Evolutionary conservation across 2,113 vertebrate genomes (phyloP), one percentile per base, ranked within the genome.

Genomic region (Pyxicephalus adspersus): DNA sequence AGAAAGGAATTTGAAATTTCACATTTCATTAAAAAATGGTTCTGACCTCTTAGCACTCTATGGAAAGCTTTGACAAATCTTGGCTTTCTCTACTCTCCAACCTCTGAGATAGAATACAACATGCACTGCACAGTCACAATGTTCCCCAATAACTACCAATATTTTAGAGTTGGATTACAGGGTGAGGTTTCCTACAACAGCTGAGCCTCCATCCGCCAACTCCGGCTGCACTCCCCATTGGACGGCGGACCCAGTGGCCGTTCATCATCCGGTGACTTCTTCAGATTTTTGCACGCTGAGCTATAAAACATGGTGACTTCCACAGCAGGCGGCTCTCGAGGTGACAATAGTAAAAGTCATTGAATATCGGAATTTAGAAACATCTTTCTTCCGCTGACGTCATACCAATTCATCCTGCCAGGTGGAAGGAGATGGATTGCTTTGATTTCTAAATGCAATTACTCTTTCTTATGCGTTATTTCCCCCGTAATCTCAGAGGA

Each of bases 361-460:
- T 15, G 34, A 77, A 78, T 26, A 34, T 66, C 61, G 20, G 60
- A 73, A 73, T 70, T 51, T 80, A n/a, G 26, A 71, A 64, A 54
- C 20, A 74, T 81, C 60, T 64, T n/a, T 55, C 64, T 28, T 29
- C 55, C 5, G 22, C 20, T 19, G 28, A 61, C 19, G 38, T 72
- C 67, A 72, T 54, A 57, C 67, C 25, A 4, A 17, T 16, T 19
- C 22, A 23, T 52, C 45, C 45, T 64, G 67, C 68, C 70, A 55
- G 79, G 68, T 81, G 79, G 23, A 73, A 64, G 29, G 57, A 63
- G 79, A 81, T 61, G 20, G 79, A 81, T 74, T 65, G 68, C 79
- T 81, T 81, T 65, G 68, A 81, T 81, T 81, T 74, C 68, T 81
- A 72, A 64, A 81, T 73, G 79, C 57, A 81, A 65, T 81, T 74